phyloP scores from a whole-genome alignment of 2,888 invertebrate species.

The Drosophila gaucha region DNA sequence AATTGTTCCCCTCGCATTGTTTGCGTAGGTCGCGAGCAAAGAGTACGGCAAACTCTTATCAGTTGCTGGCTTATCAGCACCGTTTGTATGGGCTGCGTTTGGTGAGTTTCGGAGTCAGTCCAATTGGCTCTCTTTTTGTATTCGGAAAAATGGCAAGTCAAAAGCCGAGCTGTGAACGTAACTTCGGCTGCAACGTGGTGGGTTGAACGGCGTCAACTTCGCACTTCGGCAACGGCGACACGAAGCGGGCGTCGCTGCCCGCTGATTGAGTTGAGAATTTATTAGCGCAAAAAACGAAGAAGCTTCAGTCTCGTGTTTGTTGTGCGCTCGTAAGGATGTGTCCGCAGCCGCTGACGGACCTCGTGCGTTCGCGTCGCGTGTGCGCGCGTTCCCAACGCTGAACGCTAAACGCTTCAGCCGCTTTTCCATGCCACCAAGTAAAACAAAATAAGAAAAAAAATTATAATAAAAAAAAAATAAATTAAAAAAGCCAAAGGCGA shows the following conservation, averaged over 20 bases:
- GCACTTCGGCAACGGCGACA: constrained; percentile 15
- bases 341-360: constrained; percentile 76
- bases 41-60: constrained; percentile 39
- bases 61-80: constrained; percentile 52
- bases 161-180: constrained; percentile 38
- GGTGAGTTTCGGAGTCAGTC: constrained; percentile 64
- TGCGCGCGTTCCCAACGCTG: constrained; percentile 70
- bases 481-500: constrained; percentile 19
- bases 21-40: constrained; percentile 57
- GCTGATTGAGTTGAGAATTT: constrained; percentile 66
- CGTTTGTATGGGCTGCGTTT: constrained; percentile 20
- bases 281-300: constrained; percentile 78
- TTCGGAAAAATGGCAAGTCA: constrained; percentile 24
- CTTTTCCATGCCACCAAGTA: constrained; percentile 28
- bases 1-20: constrained; percentile 17
- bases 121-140: constrained; percentile 19
- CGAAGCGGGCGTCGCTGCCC: constrained; percentile 30
- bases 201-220: constrained; percentile 14
- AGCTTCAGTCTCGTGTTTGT: constrained; percentile 84
- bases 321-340: constrained; percentile 84
- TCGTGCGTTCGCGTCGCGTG: constrained; percentile 77
- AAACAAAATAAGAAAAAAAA: not conserved
- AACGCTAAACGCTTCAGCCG: constrained; percentile 36
- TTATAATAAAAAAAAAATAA: constrained; percentile 10
- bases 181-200: constrained; percentile 30